Conservation (phyloP, 2,888 invertebrate species). For the Carterocephalus palaemon region DNA sequence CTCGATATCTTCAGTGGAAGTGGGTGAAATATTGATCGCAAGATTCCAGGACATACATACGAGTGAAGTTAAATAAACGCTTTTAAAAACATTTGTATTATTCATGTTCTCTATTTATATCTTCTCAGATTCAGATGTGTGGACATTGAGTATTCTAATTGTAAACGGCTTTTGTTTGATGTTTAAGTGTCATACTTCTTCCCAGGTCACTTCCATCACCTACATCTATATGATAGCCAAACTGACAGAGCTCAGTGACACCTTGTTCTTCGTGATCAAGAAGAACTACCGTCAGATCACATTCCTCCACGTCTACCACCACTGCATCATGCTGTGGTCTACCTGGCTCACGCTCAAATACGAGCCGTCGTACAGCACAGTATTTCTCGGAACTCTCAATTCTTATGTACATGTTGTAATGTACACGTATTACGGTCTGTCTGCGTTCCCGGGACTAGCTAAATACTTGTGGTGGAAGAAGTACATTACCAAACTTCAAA, state of each 20-base stretch:
- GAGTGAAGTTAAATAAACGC: too few relatives aligned
- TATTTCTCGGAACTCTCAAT: slow-evolving; percentile 83
- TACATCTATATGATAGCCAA: slow-evolving; percentile 57
- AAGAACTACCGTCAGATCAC: slow-evolving; percentile 86
- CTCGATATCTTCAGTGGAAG: too few relatives aligned
- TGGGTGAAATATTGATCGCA: too few relatives aligned
- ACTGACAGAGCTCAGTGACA: slow-evolving; percentile 83
- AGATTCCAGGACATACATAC: too few relatives aligned
- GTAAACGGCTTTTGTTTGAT: too few relatives aligned
- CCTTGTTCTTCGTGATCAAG: slow-evolving; percentile 88
- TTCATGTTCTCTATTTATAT: too few relatives aligned
- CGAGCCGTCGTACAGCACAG: slow-evolving; percentile 84
- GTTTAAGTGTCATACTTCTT: too few relatives aligned
- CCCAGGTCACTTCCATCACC: neutral
- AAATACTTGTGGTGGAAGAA: slow-evolving; percentile 90
- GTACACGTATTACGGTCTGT: slow-evolving; percentile 85
- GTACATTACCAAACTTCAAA: slow-evolving; percentile 85
- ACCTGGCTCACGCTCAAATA: slow-evolving; percentile 85
- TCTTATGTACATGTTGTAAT: slow-evolving; percentile 85
- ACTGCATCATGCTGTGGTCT: slow-evolving; percentile 83
- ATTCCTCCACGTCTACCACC: slow-evolving; percentile 91
- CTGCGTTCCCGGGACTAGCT: slow-evolving; percentile 81
- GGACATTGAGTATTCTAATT: too few relatives aligned
- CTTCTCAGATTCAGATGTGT: too few relatives aligned
- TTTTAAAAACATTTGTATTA: too few relatives aligned